phyloP scores from a whole-genome alignment of 2,113 vertebrate genomes.

The Geococcyx californianus region DNA sequence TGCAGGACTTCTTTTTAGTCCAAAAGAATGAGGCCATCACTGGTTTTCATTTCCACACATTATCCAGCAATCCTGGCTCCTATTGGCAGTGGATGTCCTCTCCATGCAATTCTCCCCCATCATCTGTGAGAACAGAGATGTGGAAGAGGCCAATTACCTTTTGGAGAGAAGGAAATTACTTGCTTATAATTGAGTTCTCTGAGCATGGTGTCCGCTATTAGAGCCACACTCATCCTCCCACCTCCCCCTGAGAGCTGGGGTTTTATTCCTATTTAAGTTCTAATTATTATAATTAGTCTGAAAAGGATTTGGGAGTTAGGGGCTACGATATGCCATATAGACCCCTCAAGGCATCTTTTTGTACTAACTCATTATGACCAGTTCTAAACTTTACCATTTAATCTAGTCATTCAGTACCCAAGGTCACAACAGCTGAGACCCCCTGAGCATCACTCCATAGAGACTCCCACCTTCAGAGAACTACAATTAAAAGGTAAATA shows the following conservation, averaged over 20 bases:
- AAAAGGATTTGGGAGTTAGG: conserved; percentile 71
- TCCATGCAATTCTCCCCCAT: background rate
- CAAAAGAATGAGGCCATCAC: background rate
- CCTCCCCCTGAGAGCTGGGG: conserved; percentile 44
- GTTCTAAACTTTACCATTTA: conserved; percentile 51
- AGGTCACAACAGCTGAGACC: conserved; percentile 37
- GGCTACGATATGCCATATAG: conserved; percentile 53
- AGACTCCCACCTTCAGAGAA: conserved; percentile 67
- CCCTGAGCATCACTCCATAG: conserved; percentile 53
- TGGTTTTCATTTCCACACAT: background rate
- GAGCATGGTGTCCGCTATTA: conserved; percentile 59
- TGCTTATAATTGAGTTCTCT: conserved; percentile 68
- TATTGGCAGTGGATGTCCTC: background rate
- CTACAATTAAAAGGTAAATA: conserved; percentile 75
- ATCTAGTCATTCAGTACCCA: conserved; percentile 45
- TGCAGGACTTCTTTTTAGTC: background rate
- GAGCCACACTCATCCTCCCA: conserved; percentile 55
- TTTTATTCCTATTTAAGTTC: conserved; percentile 66
- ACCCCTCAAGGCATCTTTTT: conserved; percentile 46
- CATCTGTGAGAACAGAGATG: conserved; percentile 55
- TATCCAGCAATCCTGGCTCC: background rate
- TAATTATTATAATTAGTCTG: conserved; percentile 60
- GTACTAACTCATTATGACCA: conserved; percentile 49
- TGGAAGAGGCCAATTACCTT: conserved; percentile 62
- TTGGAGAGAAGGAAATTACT: conserved; percentile 54